Evolutionary conservation across 2,113 vertebrate genomes (phyloP).

Genomic region (Anguilla rostrata): DNA sequence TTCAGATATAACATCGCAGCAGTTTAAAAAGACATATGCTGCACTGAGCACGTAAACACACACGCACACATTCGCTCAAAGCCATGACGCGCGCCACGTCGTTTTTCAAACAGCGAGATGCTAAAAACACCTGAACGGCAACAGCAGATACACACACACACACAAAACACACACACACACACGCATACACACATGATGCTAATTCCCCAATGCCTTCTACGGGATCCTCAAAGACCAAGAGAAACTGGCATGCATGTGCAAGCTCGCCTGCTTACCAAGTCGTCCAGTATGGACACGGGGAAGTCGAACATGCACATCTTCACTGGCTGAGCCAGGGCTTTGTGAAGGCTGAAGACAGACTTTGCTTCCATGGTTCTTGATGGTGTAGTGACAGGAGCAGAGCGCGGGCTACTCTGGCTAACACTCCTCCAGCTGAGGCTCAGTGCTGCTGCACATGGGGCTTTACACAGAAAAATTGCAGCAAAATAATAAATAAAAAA

Average conservation of each 20-base stretch:
- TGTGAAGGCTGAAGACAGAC: slow-evolving; percentile 80
- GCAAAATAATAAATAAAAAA: not conserved
- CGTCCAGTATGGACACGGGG: slow-evolving; percentile 77
- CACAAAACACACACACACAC: not conserved
- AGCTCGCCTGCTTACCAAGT: slow-evolving; percentile 74
- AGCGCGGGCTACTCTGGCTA: not conserved
- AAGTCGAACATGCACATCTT: slow-evolving; percentile 84
- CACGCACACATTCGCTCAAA: not conserved
- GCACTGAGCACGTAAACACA: not conserved
- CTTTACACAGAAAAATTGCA: not conserved
- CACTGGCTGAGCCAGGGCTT: slow-evolving; percentile 82
- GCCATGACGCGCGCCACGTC: not conserved
- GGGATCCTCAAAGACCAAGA: not conserved
- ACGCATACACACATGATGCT: slow-evolving; percentile 28
- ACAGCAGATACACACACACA: not conserved
- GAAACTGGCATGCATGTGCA: not conserved
- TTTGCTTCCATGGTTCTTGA: slow-evolving; percentile 75
- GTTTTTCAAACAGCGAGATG: not conserved
- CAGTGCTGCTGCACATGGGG: not conserved
- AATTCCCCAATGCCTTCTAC: not conserved
- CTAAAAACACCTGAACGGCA: not conserved
- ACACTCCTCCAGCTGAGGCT: not conserved
- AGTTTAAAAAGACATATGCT: not conserved
- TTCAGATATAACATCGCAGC: not conserved
- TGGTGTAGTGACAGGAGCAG: not conserved